Conservation (phyloP, 2,113 vertebrate species). For the Saccopteryx leptura region DNA sequence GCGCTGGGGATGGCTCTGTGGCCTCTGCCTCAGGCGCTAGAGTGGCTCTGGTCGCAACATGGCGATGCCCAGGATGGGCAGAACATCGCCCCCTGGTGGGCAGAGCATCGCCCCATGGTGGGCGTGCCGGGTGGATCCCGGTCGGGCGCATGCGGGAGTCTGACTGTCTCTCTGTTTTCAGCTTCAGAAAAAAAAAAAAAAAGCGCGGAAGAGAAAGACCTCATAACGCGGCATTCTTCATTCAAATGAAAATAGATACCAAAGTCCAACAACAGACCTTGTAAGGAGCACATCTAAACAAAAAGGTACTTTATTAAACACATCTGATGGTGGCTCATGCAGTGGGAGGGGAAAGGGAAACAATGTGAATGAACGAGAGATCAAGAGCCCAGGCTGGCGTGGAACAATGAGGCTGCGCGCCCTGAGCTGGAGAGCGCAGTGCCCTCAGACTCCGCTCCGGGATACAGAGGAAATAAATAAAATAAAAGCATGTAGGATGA, state of each 20-base stretch:
- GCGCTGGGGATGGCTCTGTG: too few species aligned
- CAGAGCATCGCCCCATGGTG: too few species aligned
- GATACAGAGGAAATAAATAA: background rate
- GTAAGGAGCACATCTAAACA: background rate
- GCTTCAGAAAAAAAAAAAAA: too few species aligned
- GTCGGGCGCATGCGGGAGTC: too few species aligned
- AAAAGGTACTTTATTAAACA: background rate
- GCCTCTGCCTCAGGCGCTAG: too few species aligned
- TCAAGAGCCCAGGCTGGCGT: background rate
- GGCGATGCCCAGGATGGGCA: too few species aligned
- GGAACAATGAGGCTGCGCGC: background rate
- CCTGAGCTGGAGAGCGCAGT: too few species aligned
- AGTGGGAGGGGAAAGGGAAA: background rate
- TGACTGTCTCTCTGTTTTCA: too few species aligned
- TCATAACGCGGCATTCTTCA: rapidly evolving
- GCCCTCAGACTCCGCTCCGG: background rate
- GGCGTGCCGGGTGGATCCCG: too few species aligned
- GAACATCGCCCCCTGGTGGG: too few species aligned
- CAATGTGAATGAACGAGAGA: background rate
- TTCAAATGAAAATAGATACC: background rate
- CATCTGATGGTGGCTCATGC: background rate
- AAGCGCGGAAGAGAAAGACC: background rate
- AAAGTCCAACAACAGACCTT: background rate
- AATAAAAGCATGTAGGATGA: background rate
- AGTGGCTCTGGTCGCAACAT: too few species aligned